phyloP scores from a whole-genome alignment of 2,888 invertebrate genomes.

The Aquatica leii region DNA sequence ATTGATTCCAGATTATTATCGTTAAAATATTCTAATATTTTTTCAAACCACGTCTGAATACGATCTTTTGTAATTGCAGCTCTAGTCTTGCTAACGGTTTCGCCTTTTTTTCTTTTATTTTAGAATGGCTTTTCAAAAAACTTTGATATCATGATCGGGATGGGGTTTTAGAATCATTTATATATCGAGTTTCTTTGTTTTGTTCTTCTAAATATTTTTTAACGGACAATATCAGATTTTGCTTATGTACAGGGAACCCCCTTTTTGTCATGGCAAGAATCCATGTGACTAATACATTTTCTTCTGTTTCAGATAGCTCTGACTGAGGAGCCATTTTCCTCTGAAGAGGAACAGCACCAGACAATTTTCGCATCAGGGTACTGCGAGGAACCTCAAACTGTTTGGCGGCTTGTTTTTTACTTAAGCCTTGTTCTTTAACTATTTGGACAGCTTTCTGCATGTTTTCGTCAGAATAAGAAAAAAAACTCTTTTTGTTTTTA shows the following conservation, averaged over 20 bases:
- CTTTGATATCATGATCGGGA: too few relatives aligned
- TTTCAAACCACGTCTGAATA: too few relatives aligned
- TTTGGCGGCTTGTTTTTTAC: neutral
- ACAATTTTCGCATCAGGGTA: slow-evolving; percentile 2
- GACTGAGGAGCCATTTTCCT: slow-evolving; percentile 12
- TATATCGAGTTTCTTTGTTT: too few relatives aligned
- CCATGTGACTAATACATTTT: slow-evolving; percentile 23
- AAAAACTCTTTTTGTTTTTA: neutral
- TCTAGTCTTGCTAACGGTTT: neutral
- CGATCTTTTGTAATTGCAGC: neutral
- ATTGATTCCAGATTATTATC: neutral
- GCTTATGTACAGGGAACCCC: neutral
- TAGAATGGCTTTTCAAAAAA: too few relatives aligned
- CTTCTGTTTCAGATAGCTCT: slow-evolving; percentile 26
- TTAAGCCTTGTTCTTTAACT: too few relatives aligned
- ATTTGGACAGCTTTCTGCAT: neutral
- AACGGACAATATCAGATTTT: too few relatives aligned
- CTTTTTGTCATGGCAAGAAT: slow-evolving; percentile 24
- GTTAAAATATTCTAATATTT: neutral
- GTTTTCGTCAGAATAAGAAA: neutral
- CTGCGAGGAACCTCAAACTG: neutral
- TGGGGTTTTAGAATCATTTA: too few relatives aligned
- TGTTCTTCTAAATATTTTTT: too few relatives aligned
- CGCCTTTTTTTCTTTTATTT: too few relatives aligned
- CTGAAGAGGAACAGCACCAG: neutral